Conservation (phyloP, 2,113 vertebrate species). For the Sylvietta virens region DNA sequence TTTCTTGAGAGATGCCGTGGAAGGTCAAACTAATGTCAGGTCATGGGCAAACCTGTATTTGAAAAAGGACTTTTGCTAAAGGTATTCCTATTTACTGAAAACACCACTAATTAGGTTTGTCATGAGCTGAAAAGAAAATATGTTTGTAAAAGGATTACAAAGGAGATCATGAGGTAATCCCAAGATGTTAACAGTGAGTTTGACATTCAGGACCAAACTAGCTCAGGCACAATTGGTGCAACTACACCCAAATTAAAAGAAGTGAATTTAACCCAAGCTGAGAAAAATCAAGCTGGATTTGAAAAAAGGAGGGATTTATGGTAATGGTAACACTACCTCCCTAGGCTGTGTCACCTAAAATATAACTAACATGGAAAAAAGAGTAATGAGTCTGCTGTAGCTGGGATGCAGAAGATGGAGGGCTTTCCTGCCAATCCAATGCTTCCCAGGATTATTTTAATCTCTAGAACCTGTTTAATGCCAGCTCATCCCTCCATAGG, state of each 20-base stretch:
- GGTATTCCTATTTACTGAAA: constrained; percentile 37
- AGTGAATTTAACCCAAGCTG: not conserved
- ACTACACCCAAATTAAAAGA: not conserved
- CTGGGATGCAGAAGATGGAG: not conserved
- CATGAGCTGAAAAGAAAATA: constrained; percentile 54
- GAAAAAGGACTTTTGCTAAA: constrained; percentile 10
- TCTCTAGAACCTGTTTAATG: not conserved
- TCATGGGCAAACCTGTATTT: constrained; percentile 6
- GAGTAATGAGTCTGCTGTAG: not conserved
- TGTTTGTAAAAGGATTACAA: constrained; percentile 58
- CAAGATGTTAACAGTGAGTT: constrained; percentile 18
- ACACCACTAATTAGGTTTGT: constrained; percentile 34
- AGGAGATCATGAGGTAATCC: constrained; percentile 45
- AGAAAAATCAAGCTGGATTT: not conserved
- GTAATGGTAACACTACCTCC: not conserved
- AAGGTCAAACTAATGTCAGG: not conserved
- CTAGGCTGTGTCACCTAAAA: not conserved
- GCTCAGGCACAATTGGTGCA: not conserved
- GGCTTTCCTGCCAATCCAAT: not conserved
- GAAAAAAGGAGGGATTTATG: not conserved
- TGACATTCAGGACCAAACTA: constrained; percentile 24
- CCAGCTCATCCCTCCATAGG: not conserved
- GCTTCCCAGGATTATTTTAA: not conserved
- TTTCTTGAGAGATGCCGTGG: not conserved
- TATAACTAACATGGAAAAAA: not conserved